Evolutionary conservation across 2,113 vertebrate genomes (phyloP).

Genomic region (Cavia porcellus): DNA sequence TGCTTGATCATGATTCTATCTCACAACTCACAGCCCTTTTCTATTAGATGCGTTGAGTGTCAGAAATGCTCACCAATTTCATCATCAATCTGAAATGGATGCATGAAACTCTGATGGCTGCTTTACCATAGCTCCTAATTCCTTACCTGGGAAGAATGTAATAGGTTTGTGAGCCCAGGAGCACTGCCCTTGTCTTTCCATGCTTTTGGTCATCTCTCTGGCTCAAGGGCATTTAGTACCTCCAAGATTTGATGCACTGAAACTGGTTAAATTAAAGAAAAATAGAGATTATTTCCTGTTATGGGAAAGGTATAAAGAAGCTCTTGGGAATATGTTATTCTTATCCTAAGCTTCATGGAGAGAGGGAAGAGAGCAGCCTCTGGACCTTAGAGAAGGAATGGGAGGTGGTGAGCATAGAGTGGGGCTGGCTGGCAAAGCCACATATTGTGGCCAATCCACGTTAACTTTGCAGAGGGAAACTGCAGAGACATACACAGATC

Average conservation of each 20-base stretch:
- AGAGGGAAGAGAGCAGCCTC: not conserved
- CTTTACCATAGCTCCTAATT: not conserved
- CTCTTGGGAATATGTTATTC: not conserved
- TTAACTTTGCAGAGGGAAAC: not conserved
- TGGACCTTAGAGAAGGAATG: not conserved
- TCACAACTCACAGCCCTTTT: constrained; percentile 7
- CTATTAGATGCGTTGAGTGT: not conserved
- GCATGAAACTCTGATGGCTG: not conserved
- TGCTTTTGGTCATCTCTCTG: not conserved
- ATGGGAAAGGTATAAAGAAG: not conserved
- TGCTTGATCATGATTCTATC: not conserved
- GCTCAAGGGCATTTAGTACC: not conserved
- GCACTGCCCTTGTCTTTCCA: not conserved
- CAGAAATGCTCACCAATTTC: not conserved
- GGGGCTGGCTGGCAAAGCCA: not conserved
- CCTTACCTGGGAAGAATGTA: not conserved
- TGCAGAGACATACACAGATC: not conserved
- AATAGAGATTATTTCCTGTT: not conserved
- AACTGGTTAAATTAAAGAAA: not conserved
- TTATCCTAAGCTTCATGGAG: not conserved
- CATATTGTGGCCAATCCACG: not conserved
- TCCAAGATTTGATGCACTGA: not conserved
- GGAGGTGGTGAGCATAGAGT: no score
- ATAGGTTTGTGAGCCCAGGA: not conserved
- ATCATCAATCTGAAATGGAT: constrained; percentile 20